Base-by-base conservation (phyloP, 1,140 invertebrate species). In the Helicorthomorpha holstii region DNA sequence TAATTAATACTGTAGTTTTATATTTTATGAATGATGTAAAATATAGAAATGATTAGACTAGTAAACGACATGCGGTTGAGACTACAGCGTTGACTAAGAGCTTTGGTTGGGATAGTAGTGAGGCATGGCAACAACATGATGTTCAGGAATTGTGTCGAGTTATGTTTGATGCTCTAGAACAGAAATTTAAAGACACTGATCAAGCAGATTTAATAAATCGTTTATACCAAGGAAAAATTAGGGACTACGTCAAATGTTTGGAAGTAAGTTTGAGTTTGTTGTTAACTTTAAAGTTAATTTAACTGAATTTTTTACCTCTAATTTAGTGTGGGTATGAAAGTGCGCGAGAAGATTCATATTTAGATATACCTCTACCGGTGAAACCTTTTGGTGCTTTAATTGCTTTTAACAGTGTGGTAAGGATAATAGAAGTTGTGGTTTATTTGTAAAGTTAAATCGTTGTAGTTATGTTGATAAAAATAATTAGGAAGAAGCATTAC, bases 101-200 rank as follows among this genome's bases (percentile, higher is more conserved):
- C 65, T 94, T 94, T 69, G 88, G 88, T 21, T 94, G 89, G 89
- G 83, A 88, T 64, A 83, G 81, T 7, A 81, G 82, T 54, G 84
- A 91, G 68, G 84, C 85, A 0, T 92, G 86, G 84, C 84, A 91
- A 57, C 89, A 93, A 62, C 89, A 93, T 61, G 89, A 93, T 64
- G 86, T 93, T 43, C 87, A 92, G 66, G 89, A 93, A 63, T 65
- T 93, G 27, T 91, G 84, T 66, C 73, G 87, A 50, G 82, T 92
- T 2, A 89, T 94, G 85, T 90, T 93, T 64, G 89, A 93, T 68
- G 86, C 86, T 0, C 64, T 94, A 19, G 86, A 90, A 66, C 78
- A 81, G 50, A 85, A 82, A 58, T 89, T 90, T 63, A 84, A 84
- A 66, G 80, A 83, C 55, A 87, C 85, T 10, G 76, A 84, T 56